Base-by-base conservation (phyloP, 2,113 vertebrate species). In the Theristicus caerulescens region DNA sequence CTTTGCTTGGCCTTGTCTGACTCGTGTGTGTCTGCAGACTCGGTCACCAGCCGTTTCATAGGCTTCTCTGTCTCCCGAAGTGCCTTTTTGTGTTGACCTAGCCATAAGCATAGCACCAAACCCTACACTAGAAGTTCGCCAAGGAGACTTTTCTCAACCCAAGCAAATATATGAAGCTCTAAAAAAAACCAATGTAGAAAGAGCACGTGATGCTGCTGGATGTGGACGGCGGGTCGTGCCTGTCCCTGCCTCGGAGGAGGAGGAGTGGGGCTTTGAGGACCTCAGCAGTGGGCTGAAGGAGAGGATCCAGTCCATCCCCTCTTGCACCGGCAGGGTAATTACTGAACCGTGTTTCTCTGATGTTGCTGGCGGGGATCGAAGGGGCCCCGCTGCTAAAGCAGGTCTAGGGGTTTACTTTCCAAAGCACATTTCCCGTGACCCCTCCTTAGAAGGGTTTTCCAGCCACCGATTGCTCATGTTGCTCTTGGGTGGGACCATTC, bases 351-450 rank as follows among this genome's bases (percentile, higher is more conserved):
- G 19, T 61, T 59, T 20, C 21, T 40, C 15, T 13, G 44, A 46
- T 25, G 52, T n/a, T 55, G 52, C 27, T 32, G 54, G 29, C 4
- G 5, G 66, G 34, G n/a, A 21, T 11, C 8, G 55, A 38, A 49
- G 36, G 7, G 79, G 21, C 42, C 42, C 21, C 4, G 4, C 12
- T 47, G 20, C 22, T 40, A 27, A 27, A 32, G 66, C 22, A 24
- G 44, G 11, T 18, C 11, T 24, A 12, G 31, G 46, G 25, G 11
- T 24, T 61, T 29, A 5, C 15, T 71, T 83, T 21, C 36, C 15
- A 18, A 49, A 71, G 44, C 36, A n/a, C 0, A 3, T 7, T n/a
- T 51, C n/a, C 36, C 1, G 1, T 1, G 9, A 59, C 11, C 15
- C 71, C 44, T 51, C n/a, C 66, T 58, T 47, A 26, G 24, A 61